Percentiles rank a stretch among this genome's conserved stretches.
These are phyloP conservation scores for Zaprionus taronus DNA, from an alignment of 1,140 invertebrate genomes.

Conservation along the genomic window DNA sequence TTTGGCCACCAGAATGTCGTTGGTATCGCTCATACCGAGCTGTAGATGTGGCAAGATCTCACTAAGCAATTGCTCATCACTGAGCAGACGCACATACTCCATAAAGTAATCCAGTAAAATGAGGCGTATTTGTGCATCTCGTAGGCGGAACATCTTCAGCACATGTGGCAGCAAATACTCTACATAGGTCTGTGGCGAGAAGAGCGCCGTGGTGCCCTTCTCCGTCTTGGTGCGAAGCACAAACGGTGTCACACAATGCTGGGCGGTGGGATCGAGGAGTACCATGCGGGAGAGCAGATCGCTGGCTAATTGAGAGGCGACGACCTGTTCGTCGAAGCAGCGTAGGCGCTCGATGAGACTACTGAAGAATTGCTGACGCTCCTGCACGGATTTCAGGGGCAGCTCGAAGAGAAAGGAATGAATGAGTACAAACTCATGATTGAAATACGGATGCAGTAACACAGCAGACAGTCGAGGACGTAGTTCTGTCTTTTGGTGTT, in stretches of 20 bases:
- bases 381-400: constrained; percentile 90
- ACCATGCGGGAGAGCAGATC: constrained; percentile 92
- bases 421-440: constrained; percentile 92
- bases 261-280: constrained; percentile 91
- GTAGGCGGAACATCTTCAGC: constrained; percentile 90
- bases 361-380: constrained; percentile 91
- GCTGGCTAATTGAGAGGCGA: constrained; percentile 90
- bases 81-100: constrained; percentile 89
- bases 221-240: constrained; percentile 89
- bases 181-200: constrained; percentile 88
- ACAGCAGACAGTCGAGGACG: constrained; percentile 88
- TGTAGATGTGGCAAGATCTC: constrained; percentile 91
- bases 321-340: constrained; percentile 90
- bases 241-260: constrained; percentile 89
- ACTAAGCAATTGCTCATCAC: constrained; percentile 88
- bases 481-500: constrained; percentile 86
- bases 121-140: constrained; percentile 90
- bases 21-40: constrained; percentile 92
- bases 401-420: constrained; percentile 92
- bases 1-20: constrained; percentile 91
- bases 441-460: constrained; percentile 90
- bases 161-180: constrained; percentile 89
- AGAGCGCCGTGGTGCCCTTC: constrained; percentile 84
- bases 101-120: constrained; percentile 90
- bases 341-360: constrained; percentile 88